These are phyloP conservation scores for Aphidoletes aphidimyza DNA, from an alignment of 2,888 invertebrate species.

Conservation along the genomic window DNA sequence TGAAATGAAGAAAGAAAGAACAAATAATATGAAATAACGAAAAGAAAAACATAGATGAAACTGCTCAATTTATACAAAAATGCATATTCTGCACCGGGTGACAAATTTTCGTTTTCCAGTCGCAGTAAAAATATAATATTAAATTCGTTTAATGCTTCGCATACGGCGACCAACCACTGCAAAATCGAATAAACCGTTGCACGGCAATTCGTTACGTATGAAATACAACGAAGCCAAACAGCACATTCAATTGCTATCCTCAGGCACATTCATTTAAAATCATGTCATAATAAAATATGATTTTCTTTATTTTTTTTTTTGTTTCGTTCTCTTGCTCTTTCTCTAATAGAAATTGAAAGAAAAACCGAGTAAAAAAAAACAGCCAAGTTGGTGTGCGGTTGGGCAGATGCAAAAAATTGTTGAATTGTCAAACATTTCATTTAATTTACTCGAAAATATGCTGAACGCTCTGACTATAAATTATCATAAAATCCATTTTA, in stretches of 20 bases:
- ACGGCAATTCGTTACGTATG: background rate
- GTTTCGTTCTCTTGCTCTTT: background rate
- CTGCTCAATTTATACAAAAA: constrained; percentile 45
- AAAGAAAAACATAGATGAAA: constrained; percentile 2
- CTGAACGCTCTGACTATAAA: background rate
- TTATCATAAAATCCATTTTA: constrained; percentile 40
- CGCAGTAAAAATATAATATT: background rate
- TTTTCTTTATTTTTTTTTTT: background rate
- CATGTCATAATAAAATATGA: constrained; percentile 26
- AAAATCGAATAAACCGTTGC: constrained; percentile 16
- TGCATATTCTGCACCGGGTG: constrained; percentile 29
- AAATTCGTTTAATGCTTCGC: background rate
- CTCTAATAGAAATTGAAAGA: background rate
- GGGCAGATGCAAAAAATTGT: constrained; percentile 25
- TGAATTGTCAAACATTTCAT: background rate
- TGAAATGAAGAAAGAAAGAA: background rate
- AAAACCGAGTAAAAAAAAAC: background rate
- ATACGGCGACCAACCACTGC: background rate
- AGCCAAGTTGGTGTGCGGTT: background rate
- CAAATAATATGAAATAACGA: background rate
- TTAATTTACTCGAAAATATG: constrained; percentile 20
- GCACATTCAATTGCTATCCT: background rate
- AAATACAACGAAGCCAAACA: background rate
- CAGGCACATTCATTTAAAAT: background rate
- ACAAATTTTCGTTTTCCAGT: constrained; percentile 1